Conservation (phyloP, 1,140 invertebrate genomes). For the Hylyphantes graminicola region DNA sequence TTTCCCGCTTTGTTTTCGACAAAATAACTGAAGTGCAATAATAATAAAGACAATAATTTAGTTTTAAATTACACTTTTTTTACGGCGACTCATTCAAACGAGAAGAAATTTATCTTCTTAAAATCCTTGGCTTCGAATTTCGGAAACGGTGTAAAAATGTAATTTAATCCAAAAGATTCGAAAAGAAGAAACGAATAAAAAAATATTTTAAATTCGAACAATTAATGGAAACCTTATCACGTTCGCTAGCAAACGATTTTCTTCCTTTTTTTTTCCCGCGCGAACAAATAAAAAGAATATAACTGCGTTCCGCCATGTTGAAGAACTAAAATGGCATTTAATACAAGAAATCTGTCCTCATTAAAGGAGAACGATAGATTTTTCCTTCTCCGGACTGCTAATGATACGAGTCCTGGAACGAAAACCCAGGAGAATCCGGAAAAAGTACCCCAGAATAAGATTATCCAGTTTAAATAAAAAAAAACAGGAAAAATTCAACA, state of each 20-base stretch:
- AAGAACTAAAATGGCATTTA: conserved; percentile 48
- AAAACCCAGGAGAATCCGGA: conserved; percentile 31
- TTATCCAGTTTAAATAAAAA: conserved; percentile 16
- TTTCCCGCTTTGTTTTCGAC: background rate
- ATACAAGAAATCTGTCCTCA: conserved; percentile 57
- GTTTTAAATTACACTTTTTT: conserved; percentile 30
- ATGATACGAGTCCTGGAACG: conserved; percentile 46
- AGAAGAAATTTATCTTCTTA: no score
- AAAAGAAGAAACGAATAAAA: background rate
- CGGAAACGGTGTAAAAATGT: background rate
- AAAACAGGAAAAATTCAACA: conserved; percentile 25
- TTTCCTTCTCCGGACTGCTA: conserved; percentile 38
- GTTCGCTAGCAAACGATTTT: background rate
- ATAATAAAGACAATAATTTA: conserved; percentile 28
- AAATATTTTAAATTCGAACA: conserved; percentile 49
- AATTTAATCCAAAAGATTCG: conserved; percentile 14
- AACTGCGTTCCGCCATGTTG: conserved; percentile 27
- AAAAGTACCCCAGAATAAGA: conserved; percentile 40
- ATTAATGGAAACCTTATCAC: conserved; percentile 52
- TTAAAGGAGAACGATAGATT: conserved; percentile 28
- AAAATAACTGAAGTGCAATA: background rate
- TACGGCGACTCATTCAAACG: no score
- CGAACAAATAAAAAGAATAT: conserved; percentile 11
- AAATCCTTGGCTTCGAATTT: no score
- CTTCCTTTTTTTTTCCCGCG: no score